phyloP scores from a whole-genome alignment of 2,113 vertebrate species.

The Phylloscopus trochiloides region DNA sequence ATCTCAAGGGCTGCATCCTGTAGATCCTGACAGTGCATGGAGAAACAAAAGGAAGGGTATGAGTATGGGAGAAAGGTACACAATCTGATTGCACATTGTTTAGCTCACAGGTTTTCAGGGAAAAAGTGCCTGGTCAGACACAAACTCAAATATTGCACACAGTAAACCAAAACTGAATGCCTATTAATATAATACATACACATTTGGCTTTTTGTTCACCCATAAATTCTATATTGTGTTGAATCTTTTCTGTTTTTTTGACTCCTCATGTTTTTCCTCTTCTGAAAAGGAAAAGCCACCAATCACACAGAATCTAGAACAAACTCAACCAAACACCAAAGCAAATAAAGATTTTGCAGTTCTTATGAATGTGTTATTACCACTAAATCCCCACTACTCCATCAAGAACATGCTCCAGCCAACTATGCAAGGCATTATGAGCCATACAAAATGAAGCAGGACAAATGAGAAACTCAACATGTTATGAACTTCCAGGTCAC shows the following conservation, averaged over 20 bases:
- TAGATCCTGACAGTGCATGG: not conserved
- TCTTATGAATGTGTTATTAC: not conserved
- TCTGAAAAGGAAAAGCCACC: not conserved
- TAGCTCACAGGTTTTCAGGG: not conserved
- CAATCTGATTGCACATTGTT: not conserved
- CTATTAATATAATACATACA: not conserved
- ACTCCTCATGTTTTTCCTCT: not conserved
- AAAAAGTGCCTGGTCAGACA: not conserved
- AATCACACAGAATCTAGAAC: not conserved
- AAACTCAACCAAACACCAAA: not conserved
- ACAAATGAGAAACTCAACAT: not conserved
- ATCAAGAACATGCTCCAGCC: not conserved
- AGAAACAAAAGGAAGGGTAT: not conserved
- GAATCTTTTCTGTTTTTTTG: not conserved
- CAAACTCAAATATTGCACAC: not conserved
- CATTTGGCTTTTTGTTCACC: not conserved
- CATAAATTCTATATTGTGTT: not conserved
- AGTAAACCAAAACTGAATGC: not conserved
- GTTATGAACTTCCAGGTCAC: not conserved
- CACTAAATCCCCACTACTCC: not conserved
- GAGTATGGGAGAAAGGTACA: not conserved
- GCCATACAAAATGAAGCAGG: not conserved
- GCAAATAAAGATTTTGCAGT: not conserved
- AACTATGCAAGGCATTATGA: not conserved
- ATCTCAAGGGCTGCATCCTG: not conserved